Percentiles rank a stretch among this genome's conserved stretches.
phyloP scores from a whole-genome alignment of 2,888 invertebrate species.

The Euzophera pinguis region DNA sequence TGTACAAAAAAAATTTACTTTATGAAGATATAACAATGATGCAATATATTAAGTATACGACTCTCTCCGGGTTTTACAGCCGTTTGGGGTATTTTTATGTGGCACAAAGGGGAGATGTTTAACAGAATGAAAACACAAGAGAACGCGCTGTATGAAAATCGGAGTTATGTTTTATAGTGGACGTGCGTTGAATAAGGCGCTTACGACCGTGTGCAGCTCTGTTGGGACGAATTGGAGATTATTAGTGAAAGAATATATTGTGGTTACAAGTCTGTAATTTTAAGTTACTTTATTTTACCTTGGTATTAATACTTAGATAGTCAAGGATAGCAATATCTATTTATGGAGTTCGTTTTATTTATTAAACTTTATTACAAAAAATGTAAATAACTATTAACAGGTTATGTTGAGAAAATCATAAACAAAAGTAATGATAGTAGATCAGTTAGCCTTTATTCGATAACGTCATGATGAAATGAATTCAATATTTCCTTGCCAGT shows the following conservation, averaged over 20 bases:
- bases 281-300: too few species aligned
- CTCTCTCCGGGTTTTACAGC: constrained; percentile 45
- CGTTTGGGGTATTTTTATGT: constrained; percentile 58
- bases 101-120: constrained; percentile 48
- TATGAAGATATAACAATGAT: constrained; percentile 30
- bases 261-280: too few species aligned
- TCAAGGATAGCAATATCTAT: too few species aligned
- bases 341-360: too few species aligned
- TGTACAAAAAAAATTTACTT: neutral
- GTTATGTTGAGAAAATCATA: too few species aligned
- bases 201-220: constrained; percentile 36
- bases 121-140: constrained; percentile 59
- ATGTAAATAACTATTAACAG: too few species aligned
- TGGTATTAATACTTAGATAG: too few species aligned
- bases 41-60: constrained; percentile 28
- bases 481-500: too few species aligned
- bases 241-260: neutral
- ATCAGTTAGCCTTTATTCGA: too few species aligned
- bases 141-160: constrained; percentile 66
- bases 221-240: constrained; percentile 30
- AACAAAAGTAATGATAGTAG: too few species aligned
- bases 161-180: constrained; percentile 74
- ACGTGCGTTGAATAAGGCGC: constrained; percentile 69
- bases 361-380: too few species aligned
- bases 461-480: too few species aligned